Base-by-base conservation (phyloP, 2,888 invertebrate species). In the Drosophila buzzatii region DNA sequence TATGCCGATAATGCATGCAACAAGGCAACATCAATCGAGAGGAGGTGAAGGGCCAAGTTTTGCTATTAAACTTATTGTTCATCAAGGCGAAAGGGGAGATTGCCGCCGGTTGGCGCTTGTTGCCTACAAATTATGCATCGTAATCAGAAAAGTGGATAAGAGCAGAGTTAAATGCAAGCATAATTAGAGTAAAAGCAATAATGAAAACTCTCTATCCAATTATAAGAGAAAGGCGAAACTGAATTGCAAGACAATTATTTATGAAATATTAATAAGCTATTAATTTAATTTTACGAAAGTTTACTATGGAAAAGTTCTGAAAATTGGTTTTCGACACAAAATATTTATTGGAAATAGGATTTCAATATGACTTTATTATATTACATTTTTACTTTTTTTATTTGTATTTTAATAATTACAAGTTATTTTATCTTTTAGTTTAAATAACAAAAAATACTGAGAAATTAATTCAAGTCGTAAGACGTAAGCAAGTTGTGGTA, bases 1-100 rank as follows among this genome's bases (percentile, higher is more conserved):
- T 83, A 83, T 89, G 89, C 67, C 85, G 82, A 85, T 82, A 82
- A 88, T 82, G 85, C 88, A 87, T 81, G 82, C 70, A 74, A 61
- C 47, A 59, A 56, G 57, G 42, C 62, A 70, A 37, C 42, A 47
- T 7, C 23, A 44, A 57, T 57, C 57, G 47, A 2, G 27, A 2
- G 45, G n/a, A 12, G 60, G 20, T 42, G 51, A 51, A 47, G 44
- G 64, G 44, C 31, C 47, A 80, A 84, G 67, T 76, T 89, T 62
- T 69, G 62, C 73, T 41, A 81, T 81, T 73, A 84, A 89, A 84
- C 57, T 64, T 79, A 75, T 73, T 68, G 65, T 63, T 73, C 78
- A 70, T 74, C 69, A 35, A 60, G n/a, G 35, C 18, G 39, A 18
- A 16, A 56, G 41, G 14, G 31, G 44, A 31, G 33, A 31, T 51